phyloP scores from a whole-genome alignment of 2,113 vertebrate species.

The Gambusia holbrooki region DNA sequence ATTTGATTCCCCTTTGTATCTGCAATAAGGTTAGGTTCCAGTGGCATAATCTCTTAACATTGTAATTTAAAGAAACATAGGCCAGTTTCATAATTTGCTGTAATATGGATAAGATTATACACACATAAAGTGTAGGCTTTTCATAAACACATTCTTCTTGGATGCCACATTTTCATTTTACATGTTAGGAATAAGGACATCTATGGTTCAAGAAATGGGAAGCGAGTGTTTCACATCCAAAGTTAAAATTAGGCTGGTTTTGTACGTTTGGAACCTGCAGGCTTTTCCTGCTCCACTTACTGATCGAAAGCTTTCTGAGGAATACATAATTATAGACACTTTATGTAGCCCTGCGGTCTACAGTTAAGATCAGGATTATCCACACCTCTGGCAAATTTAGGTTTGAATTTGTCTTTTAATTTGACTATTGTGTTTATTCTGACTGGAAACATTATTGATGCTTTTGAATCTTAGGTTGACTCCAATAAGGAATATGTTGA shows the following conservation, averaged over 20 bases:
- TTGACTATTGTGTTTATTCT: no score
- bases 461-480: no score
- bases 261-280: background rate
- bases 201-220: background rate
- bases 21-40: background rate
- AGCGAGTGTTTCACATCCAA: background rate
- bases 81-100: no score
- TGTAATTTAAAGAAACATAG: no score
- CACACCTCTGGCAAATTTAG: no score
- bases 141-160: background rate
- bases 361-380: background rate
- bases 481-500: no score
- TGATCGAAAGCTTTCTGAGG: background rate
- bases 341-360: background rate
- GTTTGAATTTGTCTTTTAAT: no score
- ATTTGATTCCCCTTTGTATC: background rate
- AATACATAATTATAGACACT: background rate
- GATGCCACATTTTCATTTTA: background rate
- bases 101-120: background rate
- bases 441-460: no score
- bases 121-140: background rate
- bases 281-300: background rate
- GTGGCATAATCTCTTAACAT: background rate
- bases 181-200: background rate
- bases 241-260: background rate